Conservation (phyloP, 2,888 invertebrate species). For the Conus canariensis region DNA sequence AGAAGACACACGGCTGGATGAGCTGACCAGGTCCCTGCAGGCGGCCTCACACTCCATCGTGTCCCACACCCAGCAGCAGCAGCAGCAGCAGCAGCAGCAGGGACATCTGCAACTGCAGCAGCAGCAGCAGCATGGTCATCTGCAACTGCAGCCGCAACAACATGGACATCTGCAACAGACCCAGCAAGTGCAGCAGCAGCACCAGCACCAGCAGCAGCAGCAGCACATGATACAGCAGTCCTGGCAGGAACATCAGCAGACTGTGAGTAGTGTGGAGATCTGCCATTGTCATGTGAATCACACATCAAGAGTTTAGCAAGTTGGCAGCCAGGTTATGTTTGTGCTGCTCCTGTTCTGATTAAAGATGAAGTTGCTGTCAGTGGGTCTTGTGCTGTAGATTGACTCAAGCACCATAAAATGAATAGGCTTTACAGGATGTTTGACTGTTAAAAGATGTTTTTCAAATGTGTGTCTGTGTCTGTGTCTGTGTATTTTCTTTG, state of each 20-base stretch:
- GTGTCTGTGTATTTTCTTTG: too few relatives aligned
- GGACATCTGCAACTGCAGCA: slow-evolving; percentile 39
- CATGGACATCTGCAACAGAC: slow-evolving; percentile 49
- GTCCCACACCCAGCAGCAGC: slow-evolving; percentile 57
- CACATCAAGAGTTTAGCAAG: too few relatives aligned
- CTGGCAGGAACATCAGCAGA: slow-evolving; percentile 33
- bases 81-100: slow-evolving; percentile 44
- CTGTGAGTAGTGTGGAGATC: slow-evolving; percentile 37
- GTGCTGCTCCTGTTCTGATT: too few relatives aligned
- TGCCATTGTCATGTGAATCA: too few relatives aligned
- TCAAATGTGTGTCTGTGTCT: neutral
- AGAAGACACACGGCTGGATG: slow-evolving; percentile 64
- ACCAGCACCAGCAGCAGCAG: slow-evolving; percentile 56
- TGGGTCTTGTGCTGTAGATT: too few relatives aligned
- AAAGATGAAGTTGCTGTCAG: too few relatives aligned
- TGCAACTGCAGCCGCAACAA: slow-evolving; percentile 42
- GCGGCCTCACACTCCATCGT: slow-evolving; percentile 66
- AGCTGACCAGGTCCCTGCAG: slow-evolving; percentile 67
- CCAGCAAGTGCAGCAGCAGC: slow-evolving; percentile 58
- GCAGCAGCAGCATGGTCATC: neutral
- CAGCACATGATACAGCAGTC: slow-evolving; percentile 38
- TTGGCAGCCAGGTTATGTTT: too few relatives aligned
- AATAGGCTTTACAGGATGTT: too few relatives aligned
- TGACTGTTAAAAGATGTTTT: neutral
- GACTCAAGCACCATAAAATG: too few relatives aligned